A percentile compares a stretch with the other conserved stretches of the same genome.
These are phyloP conservation scores for Cephus rjabovi DNA, from an alignment of 2,888 invertebrate species.

Conservation along the genomic window DNA sequence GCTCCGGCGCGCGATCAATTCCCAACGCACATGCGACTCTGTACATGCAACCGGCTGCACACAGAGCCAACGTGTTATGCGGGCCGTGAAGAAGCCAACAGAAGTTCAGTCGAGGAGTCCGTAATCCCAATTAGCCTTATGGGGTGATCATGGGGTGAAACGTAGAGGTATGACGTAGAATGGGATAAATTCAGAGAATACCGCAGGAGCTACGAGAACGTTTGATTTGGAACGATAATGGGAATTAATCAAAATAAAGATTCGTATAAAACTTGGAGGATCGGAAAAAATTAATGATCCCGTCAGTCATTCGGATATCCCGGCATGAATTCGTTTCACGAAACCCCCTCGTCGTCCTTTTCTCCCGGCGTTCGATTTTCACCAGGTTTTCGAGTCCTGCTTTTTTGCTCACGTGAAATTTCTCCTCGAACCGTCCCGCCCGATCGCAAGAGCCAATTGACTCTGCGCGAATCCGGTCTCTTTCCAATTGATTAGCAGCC, in stretches of 20 bases:
- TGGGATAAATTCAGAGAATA: neutral
- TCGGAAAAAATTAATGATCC: neutral
- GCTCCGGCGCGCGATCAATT: conserved; percentile 34
- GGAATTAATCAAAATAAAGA: neutral
- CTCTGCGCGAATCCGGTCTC: neutral
- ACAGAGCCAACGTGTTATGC: neutral
- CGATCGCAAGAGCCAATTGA: neutral
- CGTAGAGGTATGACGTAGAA: neutral
- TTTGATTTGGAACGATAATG: neutral
- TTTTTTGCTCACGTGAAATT: neutral
- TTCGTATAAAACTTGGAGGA: neutral
- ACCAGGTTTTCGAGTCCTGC: conserved; percentile 1
- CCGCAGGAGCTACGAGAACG: neutral
- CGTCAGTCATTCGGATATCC: neutral
- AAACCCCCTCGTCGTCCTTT: neutral
- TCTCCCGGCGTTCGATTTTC: neutral
- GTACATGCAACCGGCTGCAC: neutral
- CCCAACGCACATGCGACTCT: neutral
- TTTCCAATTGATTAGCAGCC: neutral
- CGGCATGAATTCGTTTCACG: neutral
- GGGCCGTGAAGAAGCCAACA: conserved; percentile 18
- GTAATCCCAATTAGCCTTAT: conserved; percentile 18
- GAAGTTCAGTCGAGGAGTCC: conserved; percentile 5
- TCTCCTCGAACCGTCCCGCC: neutral
- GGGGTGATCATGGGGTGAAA: neutral